A percentile compares a stretch with the other conserved stretches of the same genome.
phyloP scores from a whole-genome alignment of 2,797 vertebrate species.

The Caiman crocodilus region DNA sequence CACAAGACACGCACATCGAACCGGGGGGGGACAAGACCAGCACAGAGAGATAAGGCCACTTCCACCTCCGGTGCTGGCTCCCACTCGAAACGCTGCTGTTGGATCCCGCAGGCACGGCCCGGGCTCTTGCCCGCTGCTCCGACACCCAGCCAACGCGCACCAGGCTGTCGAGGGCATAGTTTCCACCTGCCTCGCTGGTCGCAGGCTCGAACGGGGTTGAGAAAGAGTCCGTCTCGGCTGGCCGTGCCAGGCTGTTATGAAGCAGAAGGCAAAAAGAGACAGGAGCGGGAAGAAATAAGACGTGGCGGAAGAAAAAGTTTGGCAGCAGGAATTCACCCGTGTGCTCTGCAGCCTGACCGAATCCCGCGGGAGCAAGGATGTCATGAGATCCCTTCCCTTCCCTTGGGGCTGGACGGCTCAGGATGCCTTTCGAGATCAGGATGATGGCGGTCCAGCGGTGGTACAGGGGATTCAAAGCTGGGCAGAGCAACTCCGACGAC shows the following conservation, averaged over 20 bases:
- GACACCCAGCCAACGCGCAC: not conserved
- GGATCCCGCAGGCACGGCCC: not conserved
- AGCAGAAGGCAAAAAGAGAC: conserved; percentile 30
- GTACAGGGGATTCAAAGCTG: too few relatives aligned
- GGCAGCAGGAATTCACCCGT: not conserved
- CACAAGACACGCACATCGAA: not conserved
- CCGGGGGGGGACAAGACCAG: not conserved
- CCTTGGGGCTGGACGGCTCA: not conserved
- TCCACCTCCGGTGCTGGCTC: not conserved
- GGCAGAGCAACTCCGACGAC: too few relatives aligned
- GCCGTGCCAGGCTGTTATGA: not conserved
- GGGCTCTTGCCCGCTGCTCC: conserved; percentile 37
- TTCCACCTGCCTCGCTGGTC: not conserved
- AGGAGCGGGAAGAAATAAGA: not conserved
- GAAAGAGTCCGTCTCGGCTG: not conserved
- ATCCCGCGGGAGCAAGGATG: not conserved
- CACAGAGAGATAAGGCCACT: not conserved
- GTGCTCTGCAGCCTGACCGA: not conserved
- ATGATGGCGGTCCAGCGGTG: not conserved
- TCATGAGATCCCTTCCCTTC: not conserved
- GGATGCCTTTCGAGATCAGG: not conserved
- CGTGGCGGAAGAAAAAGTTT: not conserved
- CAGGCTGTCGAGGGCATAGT: conserved; percentile 25
- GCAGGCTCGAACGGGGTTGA: accelerated
- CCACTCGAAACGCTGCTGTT: not conserved